Percentiles rank a stretch among this genome's conserved stretches.
Evolutionary conservation across 2,888 invertebrate species (phyloP).

Genomic region (Eilema caniola): DNA sequence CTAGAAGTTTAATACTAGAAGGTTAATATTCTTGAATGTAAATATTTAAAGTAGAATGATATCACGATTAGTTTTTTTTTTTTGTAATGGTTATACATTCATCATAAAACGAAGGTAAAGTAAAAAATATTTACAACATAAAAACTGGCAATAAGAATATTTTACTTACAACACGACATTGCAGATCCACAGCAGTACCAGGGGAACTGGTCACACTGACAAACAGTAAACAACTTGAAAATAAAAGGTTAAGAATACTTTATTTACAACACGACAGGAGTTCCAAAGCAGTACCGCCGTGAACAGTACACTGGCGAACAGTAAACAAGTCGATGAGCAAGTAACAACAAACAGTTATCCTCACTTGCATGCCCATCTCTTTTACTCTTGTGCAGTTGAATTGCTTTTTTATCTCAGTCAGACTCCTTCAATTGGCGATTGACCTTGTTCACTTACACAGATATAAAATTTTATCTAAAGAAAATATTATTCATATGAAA

Average conservation of each 20-base stretch:
- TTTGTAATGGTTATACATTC: not conserved
- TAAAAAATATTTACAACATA: not conserved
- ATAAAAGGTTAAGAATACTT: conserved; percentile 48
- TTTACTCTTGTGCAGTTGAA: not conserved
- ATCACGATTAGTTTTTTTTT: not conserved
- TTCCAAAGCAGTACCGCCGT: conserved; percentile 28
- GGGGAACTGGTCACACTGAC: conserved; percentile 33
- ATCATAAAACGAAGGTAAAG: not conserved
- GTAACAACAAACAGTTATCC: conserved; percentile 4
- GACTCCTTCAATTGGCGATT: conserved; percentile 8
- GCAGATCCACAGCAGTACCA: conserved; percentile 26
- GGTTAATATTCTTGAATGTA: too few relatives aligned
- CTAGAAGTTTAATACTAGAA: too few relatives aligned
- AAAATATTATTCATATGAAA: not conserved
- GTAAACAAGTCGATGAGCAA: conserved; percentile 14
- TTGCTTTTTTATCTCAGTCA: conserved; percentile 41
- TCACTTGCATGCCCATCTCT: conserved; percentile 16
- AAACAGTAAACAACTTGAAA: conserved; percentile 17
- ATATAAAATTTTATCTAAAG: not conserved
- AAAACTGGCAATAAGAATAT: conserved; percentile 40
- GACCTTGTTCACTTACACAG: not conserved
- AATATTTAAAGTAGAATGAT: too few relatives aligned
- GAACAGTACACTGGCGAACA: conserved; percentile 32
- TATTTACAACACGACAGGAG: conserved; percentile 74
- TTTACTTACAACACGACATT: conserved; percentile 76